Evolutionary conservation across 2,113 vertebrate genomes (phyloP), one percentile per base, ranked within the genome.

Genomic region (Coryphaenoides rupestris): DNA sequence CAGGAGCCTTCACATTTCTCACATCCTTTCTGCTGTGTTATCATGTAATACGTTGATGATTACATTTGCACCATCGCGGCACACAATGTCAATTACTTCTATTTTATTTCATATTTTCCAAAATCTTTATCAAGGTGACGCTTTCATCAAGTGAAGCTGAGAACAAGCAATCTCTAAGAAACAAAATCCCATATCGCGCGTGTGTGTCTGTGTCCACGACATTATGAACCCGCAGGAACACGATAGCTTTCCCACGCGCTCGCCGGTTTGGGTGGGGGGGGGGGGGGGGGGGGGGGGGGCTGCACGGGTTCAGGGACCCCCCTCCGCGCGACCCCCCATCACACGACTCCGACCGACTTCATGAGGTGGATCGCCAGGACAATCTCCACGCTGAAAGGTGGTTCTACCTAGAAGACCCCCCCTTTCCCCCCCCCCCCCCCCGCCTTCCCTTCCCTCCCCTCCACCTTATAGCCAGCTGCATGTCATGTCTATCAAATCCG

Each of bases 331-430:
- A 67, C 70, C 85, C 83, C 78, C 88, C 75, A 62, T 61, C 82
- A 69, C 87, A 62, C 83, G 75, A 72, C n/a, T n/a, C n/a, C n/a
- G n/a, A n/a, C n/a, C n/a, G n/a, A n/a, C 73, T 79, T 86, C 76
- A 86, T 89, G 87, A 91, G 91, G 72, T 83, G 84, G 87, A 90
- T 91, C 84, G 87, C 47, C 83, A 88, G n/a, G 85, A 90, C 90
- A 91, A 93, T 92, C 93, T 92, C 90, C 89, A 84, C 85, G 91
- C 90, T 92, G 91, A 92, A 91, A 94, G 91, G 91, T 91, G 89
- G 91, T 90, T n/a, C 91, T 92, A 90, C 90, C 89, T 92, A 89
- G 66, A 82, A 83, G 83, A 76, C 59, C 52, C 70, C 81, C 33
- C 33, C 33, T 7, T 1, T 5, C 28, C 28, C 28, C 5, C 28